phyloP scores from a whole-genome alignment of 2,888 invertebrate genomes.

The Drosophila anomalata region DNA sequence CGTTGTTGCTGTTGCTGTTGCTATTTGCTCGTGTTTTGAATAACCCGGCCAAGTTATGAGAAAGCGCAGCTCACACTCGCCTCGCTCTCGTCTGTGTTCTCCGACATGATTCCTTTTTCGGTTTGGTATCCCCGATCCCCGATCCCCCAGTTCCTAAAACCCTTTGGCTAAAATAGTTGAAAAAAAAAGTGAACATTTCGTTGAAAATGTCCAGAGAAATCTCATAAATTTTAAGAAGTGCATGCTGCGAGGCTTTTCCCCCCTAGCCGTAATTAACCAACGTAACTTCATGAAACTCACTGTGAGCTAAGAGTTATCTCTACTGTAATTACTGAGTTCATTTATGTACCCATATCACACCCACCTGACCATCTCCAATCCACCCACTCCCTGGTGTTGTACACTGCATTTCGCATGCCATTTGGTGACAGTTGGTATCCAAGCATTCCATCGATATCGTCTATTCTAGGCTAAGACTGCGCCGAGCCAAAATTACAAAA shows the following conservation, averaged over 20 bases:
- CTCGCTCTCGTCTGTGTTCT: slow-evolving; percentile 35
- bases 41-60: slow-evolving; percentile 22
- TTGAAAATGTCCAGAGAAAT: slow-evolving; percentile 15
- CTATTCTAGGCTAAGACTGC: slow-evolving; percentile 47
- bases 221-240: slow-evolving; percentile 41
- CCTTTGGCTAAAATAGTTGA: slow-evolving; percentile 4
- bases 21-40: slow-evolving; percentile 27
- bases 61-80: slow-evolving; percentile 31
- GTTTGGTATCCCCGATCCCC: slow-evolving; percentile 12
- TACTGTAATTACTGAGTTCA: slow-evolving; percentile 1
- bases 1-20: slow-evolving; percentile 41
- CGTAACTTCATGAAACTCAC: slow-evolving; percentile 34
- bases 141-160: slow-evolving; percentile 13
- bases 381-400: slow-evolving; percentile 24
- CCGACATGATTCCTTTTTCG: slow-evolving; percentile 12
- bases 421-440: slow-evolving; percentile 39
- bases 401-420: slow-evolving; percentile 31
- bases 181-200: background rate
- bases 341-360: background rate
- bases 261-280: slow-evolving; percentile 33
- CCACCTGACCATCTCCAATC: slow-evolving; percentile 6
- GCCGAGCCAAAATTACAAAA: slow-evolving; percentile 27
- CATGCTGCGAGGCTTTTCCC: slow-evolving; percentile 57
- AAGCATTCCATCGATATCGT: slow-evolving; percentile 16
- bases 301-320: too few relatives aligned